Evolutionary conservation across 2,888 invertebrate species (phyloP).

Genomic region (Torymus auratus): DNA sequence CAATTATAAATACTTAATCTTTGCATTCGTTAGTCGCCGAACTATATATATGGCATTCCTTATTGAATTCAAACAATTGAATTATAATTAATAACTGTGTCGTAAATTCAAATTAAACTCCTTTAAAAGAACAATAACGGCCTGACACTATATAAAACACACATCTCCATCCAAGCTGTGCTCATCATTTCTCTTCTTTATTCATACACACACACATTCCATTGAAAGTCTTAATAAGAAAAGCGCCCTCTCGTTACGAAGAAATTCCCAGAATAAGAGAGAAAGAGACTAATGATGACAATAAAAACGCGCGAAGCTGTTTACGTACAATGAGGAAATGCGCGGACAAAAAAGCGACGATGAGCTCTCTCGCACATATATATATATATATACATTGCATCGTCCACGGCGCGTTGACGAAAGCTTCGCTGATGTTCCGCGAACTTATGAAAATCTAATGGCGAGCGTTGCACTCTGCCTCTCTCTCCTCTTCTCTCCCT

Average conservation of each 20-base stretch:
- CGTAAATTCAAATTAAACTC: too few species aligned
- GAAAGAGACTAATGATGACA: conserved; percentile 23
- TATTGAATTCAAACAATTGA: too few species aligned
- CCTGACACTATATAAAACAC: not conserved
- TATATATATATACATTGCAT: not conserved
- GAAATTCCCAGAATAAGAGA: not conserved
- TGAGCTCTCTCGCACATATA: not conserved
- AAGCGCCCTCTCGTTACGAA: conserved; percentile 32
- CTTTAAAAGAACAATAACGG: too few species aligned
- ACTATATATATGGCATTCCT: too few species aligned
- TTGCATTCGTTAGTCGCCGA: too few species aligned
- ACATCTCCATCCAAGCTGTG: not conserved
- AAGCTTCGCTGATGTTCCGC: not conserved
- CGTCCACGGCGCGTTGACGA: not conserved
- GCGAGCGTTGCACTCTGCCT: conserved; percentile 6
- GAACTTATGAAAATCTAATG: conserved; percentile 41
- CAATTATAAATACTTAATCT: too few species aligned
- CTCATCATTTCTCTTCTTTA: conserved; percentile 8
- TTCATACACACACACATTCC: conserved; percentile 5
- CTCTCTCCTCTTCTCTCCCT: not conserved
- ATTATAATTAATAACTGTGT: too few species aligned
- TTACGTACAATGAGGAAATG: conserved; percentile 1
- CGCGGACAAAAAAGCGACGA: not conserved
- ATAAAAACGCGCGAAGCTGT: conserved; percentile 24
- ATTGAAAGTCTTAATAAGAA: conserved; percentile 34